These are phyloP conservation scores for Oncorhynchus keta DNA, from an alignment of 2,113 vertebrate species.

Conservation along the genomic window DNA sequence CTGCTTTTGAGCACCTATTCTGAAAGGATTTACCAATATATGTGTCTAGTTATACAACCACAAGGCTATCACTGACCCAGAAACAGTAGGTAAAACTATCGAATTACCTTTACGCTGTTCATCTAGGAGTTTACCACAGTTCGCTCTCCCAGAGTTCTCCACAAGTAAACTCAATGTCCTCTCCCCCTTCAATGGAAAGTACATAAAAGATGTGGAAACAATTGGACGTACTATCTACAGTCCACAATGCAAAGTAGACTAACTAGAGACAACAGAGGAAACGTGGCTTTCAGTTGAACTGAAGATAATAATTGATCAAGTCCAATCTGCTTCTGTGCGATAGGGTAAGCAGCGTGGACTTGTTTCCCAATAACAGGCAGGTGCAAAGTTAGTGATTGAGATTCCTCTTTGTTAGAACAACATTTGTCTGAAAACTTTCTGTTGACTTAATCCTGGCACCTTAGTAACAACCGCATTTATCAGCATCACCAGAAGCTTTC, in stretches of 20 bases:
- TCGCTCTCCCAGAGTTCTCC: slow-evolving; percentile 86
- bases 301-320: slow-evolving; percentile 13
- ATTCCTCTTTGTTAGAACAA: slow-evolving; percentile 32
- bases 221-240: too few relatives aligned
- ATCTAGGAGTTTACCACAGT: slow-evolving; percentile 80
- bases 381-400: neutral
- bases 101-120: slow-evolving; percentile 86
- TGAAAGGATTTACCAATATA: neutral
- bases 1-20: neutral
- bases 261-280: neutral
- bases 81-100: neutral
- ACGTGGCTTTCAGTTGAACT: neutral
- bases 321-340: neutral
- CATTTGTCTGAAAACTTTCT: slow-evolving; percentile 33
- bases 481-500: slow-evolving; percentile 28
- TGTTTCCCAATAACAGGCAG: neutral
- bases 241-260: neutral
- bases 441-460: slow-evolving; percentile 14
- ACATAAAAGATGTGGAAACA: slow-evolving; percentile 28
- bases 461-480: slow-evolving; percentile 29
- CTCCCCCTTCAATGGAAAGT: slow-evolving; percentile 72
- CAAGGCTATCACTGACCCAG: slow-evolving; percentile 13
- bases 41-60: slow-evolving; percentile 6
- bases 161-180: slow-evolving; percentile 83
- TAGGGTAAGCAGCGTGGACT: neutral